These are phyloP conservation scores for human (Homo sapiens) DNA, from an alignment of 2,113 vertebrate genomes.

Conservation along the genomic window GRCh38 chr1:24696501-24697000, in stretches of 20 bases:
- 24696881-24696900: not conserved
- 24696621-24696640: accelerated
- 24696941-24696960: not conserved
- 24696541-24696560: not conserved
- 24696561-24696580: accelerated
- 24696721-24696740: too few species aligned
- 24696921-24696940: not conserved
- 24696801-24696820: not conserved
- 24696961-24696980: not conserved
- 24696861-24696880: not conserved
- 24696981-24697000: not conserved
- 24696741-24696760: not conserved
- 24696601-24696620: not conserved
- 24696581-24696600: not conserved
- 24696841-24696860: not conserved
- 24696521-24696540: not conserved
- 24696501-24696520: not conserved
- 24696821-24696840: not conserved
- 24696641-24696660: not conserved
- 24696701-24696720: not conserved
- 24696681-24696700: not conserved
- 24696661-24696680: accelerated
- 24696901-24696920: not conserved
- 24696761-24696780: not conserved
- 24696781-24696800: not conserved